Conservation (phyloP, 2,113 vertebrate species). For the Sardina pilchardus region DNA sequence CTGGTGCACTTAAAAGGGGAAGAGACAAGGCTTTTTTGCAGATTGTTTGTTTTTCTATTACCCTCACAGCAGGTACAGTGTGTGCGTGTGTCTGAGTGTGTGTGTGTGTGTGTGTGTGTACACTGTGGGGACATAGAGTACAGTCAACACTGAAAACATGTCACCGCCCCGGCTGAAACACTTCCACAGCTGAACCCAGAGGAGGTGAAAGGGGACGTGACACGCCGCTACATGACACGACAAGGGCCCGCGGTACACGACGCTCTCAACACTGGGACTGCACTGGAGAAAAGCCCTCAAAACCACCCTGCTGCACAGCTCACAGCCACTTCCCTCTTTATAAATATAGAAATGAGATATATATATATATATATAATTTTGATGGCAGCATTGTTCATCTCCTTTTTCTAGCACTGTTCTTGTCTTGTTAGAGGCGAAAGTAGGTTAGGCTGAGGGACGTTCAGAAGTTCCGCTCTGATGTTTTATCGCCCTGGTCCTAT, state of each 20-base stretch:
- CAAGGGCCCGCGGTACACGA: neutral
- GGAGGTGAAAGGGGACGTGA: neutral
- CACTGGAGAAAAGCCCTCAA: neutral
- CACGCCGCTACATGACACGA: neutral
- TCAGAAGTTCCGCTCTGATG: conserved; percentile 31
- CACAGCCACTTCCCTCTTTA: neutral
- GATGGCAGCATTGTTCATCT: neutral
- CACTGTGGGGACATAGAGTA: neutral
- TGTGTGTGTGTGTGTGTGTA: neutral
- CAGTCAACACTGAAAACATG: neutral
- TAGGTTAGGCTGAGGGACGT: conserved; percentile 4
- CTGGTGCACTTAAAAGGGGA: neutral
- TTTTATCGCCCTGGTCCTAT: neutral
- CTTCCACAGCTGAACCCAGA: neutral
- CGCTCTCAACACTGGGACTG: too few species aligned
- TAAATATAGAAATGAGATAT: too few species aligned
- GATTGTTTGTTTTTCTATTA: neutral
- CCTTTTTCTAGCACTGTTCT: neutral
- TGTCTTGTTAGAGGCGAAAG: neutral
- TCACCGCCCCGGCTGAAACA: neutral
- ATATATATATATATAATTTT: neutral
- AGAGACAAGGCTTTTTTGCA: neutral
- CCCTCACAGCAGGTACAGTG: neutral
- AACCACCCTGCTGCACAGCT: neutral
- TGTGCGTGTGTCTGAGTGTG: neutral